Evolutionary conservation across 2,113 vertebrate genomes (phyloP), one percentile per base, ranked within the genome.

Genomic region (Microcebus jonahi): DNA sequence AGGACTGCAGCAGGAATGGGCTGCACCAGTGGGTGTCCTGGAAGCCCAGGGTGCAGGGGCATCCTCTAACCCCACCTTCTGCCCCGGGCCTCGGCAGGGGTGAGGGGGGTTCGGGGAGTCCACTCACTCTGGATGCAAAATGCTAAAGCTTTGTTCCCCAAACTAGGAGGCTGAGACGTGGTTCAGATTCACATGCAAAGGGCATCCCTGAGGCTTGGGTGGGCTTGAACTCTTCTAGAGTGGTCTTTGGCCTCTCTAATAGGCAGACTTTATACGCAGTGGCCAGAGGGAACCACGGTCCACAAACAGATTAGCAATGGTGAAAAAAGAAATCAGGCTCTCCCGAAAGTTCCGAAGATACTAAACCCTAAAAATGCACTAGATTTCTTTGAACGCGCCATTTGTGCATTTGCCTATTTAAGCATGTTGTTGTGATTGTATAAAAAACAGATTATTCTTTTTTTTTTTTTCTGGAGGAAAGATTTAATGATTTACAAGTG

Each of bases 401-500:
- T 90, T 94, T 83, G 86, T 77, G 83, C 63, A 82, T 93, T 94
- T 97, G 91, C 86, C 93, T 79, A 27, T 61, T 79, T 96, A 76
- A 94, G 93, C 91, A 76, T 90, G 82, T 79, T 90, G 23, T 79
- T 81, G 77, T 96, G 97, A 94, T 94, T 67, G 29, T 87, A 94
- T 97, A 93, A 97, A 96, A 97, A 97, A 89, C 96, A 29, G 76
- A 75, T 97, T 91, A 82, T 96, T 97, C 92, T 13, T 39, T 23
- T 42, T 55, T 55, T 42, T 45, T 55, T 80, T 94, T 84, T 80
- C 23, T 71, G 42, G 39, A 96, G 94, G 96, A 97, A 97, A 96
- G 96, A 95, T 88, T 67, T 97, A 96, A 96, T 96, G 90, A 97
- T 97, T 98, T 97, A 93, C 93, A 95, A 97, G 97, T 55, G 79